Base-by-base conservation (phyloP, 1,140 invertebrate species). In the Drosophila quadrilineata region DNA sequence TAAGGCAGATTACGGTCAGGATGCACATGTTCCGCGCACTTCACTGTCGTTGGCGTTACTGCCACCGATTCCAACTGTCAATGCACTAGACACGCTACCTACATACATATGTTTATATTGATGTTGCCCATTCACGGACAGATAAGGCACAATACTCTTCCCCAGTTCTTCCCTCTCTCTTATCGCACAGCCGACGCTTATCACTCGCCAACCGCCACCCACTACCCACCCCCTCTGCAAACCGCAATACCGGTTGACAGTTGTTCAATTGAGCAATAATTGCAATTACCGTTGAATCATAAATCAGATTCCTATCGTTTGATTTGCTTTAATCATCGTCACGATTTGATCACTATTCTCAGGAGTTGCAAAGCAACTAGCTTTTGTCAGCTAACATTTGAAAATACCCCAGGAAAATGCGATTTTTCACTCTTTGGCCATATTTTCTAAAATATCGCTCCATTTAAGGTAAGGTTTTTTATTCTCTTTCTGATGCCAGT, bases 11-110 rank as follows among this genome's bases (percentile, higher is more conserved):
- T 12, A 52, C 22, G 14, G 41, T 46, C 2, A 65, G 16, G 9
- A 50, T 22, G 2, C 66, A 43, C 77, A 82, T 82, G 19, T 46
- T 53, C 14, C 14, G 41, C 19, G 24, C 43, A 21, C 14, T 31
- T 33, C 10, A 14, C 3, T 35, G 8, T 19, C 28, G 17, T 65
- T 56, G 45, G 56, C 60, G 66, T 70, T 53, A 73, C 70, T 73
- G 60, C n/a, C n/a, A 53, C 10, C 17, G 12, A 6, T 12, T 36
- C 6, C 9, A n/a, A n/a, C n/a, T n/a, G n/a, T n/a, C n/a, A n/a
- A n/a, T n/a, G n/a, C n/a, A n/a, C n/a, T n/a, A n/a, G n/a, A n/a
- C n/a, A n/a, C n/a, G n/a, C n/a, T n/a, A n/a, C n/a, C n/a, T n/a
- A n/a, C 12, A 3, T 45, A 14, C 24, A 45, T 28, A 12, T 43